Evolutionary conservation across 2,888 invertebrate species (phyloP), one percentile per base, ranked within the genome.

Genomic region (Balanococcus diminutus): DNA sequence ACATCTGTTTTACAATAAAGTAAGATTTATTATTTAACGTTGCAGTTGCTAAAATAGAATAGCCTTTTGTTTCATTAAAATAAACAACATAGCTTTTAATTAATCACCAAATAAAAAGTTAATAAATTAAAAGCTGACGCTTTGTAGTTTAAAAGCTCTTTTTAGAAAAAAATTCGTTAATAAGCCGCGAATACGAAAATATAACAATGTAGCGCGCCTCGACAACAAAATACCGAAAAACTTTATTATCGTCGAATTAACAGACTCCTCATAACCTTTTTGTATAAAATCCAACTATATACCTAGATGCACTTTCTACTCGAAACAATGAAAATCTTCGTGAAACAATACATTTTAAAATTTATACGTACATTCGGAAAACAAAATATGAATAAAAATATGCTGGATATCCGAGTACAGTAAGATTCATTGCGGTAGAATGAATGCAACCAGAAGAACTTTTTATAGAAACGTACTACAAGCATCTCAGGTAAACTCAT

Each of bases 61-160:
- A 42, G 81, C 61, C 32, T 84, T 56, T 36, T 61, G 32, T 84
- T 84, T 84, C 84, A 67, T 67, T 67, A 84, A 61, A 36, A 56
- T 83, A 56, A 84, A 56, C 36, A 84, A 61, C 84, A 84, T 84
- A 67, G 25, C 61, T 84, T 84, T 39, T 84, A 84, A 84, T 84
- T 84, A 67, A 84, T 84, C 84, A 61, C 31, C 61, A 84, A 84
- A 84, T 84, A 84, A 84, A 36, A 61, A 84, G 84, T 84, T 84
- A 67, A 84, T 84, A 84, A 84, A 84, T 84, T 61, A 83, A 56
- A 82, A 79, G 32, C 75, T 79, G 75, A 25, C 75, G 75, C 75
- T 79, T 79, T 79, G 75, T 79, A 79, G 75, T 79, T 79, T 36
- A 79, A 79, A 79, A 36, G 32, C 36, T 36, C 19, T 79, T 79